phyloP scores from a whole-genome alignment of 2,888 invertebrate genomes.

The Sarcophaga caerulescens region DNA sequence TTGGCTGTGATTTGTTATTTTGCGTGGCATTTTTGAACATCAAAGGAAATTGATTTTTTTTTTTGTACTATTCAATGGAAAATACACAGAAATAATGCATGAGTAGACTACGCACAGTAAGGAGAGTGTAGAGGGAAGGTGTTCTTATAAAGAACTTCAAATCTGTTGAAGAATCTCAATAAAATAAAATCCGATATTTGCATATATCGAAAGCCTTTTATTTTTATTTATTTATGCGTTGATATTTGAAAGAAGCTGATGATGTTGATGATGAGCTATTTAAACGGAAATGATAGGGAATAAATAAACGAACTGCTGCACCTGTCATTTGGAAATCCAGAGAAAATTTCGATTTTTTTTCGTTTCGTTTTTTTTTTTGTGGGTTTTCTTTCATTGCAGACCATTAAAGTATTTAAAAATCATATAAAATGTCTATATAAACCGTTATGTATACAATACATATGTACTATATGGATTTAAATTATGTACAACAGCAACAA shows the following conservation, averaged over 20 bases:
- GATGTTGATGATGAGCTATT: background rate
- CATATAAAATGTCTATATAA: background rate
- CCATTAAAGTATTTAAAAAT: background rate
- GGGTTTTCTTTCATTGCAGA: background rate
- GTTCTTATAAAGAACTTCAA: no score
- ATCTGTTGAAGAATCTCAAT: background rate
- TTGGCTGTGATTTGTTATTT: no score
- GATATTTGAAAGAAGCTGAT: background rate
- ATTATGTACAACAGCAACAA: constrained; percentile 47
- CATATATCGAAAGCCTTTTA: background rate
- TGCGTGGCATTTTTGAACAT: constrained; percentile 67
- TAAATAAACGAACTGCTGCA: constrained; percentile 78
- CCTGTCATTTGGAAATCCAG: constrained; percentile 70
- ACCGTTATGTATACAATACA: background rate
- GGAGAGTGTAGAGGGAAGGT: no score
- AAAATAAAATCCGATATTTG: background rate
- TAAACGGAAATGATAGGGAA: constrained; percentile 78
- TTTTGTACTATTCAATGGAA: constrained; percentile 72
- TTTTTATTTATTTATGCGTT: constrained; percentile 1
- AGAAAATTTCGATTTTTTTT: background rate
- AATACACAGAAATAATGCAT: no score
- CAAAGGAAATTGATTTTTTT: constrained; percentile 79
- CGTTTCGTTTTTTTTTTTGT: no score
- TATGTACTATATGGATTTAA: background rate
- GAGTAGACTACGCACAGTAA: no score